Conservation (phyloP, 2,888 invertebrate species). For the Melipona beecheii region DNA sequence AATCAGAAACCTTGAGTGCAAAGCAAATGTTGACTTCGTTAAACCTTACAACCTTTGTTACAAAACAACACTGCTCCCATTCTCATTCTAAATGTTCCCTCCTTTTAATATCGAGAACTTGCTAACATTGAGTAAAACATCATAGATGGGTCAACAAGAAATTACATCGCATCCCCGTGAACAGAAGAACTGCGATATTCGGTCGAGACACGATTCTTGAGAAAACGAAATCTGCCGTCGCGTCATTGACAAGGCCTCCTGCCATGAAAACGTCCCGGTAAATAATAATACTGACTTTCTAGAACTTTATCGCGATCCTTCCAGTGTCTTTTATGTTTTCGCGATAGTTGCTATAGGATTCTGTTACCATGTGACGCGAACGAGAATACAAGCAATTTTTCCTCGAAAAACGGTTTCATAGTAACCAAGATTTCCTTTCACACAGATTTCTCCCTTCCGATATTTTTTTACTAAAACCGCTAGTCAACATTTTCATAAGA, state of each 20-base stretch:
- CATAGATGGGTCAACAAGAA: slow-evolving; percentile 41
- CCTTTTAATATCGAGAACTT: slow-evolving; percentile 9
- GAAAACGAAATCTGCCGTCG: slow-evolving; percentile 31
- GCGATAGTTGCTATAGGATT: slow-evolving; percentile 11
- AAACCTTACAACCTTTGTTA: background rate
- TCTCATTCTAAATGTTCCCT: background rate
- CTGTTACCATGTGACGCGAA: background rate
- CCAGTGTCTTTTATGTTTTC: slow-evolving; percentile 20
- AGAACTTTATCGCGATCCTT: slow-evolving; percentile 22
- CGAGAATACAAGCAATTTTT: background rate
- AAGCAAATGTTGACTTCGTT: background rate
- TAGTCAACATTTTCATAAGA: background rate
- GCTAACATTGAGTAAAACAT: slow-evolving; percentile 5
- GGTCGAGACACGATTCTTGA: slow-evolving; percentile 23
- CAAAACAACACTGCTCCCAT: background rate
- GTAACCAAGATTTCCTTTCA: background rate
- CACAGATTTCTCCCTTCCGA: background rate
- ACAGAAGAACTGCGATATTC: slow-evolving; percentile 20
- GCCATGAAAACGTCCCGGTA: slow-evolving; percentile 33
- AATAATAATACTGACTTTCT: slow-evolving; percentile 36
- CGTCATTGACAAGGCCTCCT: slow-evolving; percentile 13
- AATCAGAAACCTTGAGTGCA: background rate
- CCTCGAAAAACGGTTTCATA: background rate
- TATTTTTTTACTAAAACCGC: background rate
- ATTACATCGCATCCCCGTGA: slow-evolving; percentile 42